Evolutionary conservation across 2,113 vertebrate genomes (phyloP), one percentile per base, ranked within the genome.

Genomic region (Pseudorasbora parva): DNA sequence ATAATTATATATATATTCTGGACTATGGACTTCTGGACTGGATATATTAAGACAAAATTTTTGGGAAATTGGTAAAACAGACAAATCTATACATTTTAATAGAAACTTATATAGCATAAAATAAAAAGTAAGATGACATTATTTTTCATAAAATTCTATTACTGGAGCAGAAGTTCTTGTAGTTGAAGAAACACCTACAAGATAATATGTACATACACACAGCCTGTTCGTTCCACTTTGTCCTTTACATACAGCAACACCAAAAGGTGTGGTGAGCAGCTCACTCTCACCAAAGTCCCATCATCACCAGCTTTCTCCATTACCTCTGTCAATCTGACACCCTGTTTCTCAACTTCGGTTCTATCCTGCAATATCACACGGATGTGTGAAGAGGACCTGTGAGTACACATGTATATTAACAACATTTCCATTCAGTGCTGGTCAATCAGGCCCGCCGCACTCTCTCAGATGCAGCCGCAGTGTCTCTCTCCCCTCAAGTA

Each of bases 401-500:
- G 78, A 87, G 68, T 77, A 84, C 51, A 41, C 64, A 84, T 66
- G 56, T 54, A 21, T 79, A 85, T 80, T 73, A 80, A 80, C 66
- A 62, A 57, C 76, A 27, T 56, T 33, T 74, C 60, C 47, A 49
- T 76, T 88, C 81, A 59, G 71, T 17, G 30, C 84, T 81, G 87
- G 84, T 86, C 84, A 77, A 72, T 41, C 81, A 81, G 84, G 87
- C 81, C 80, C 19, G 45, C 49, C 25, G 51, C 27, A 59, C 66
- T 87, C 73, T 54, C 79, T 72, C 30, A 43, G 60, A 54, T 56
- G 19, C 78, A 75, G 43, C 86, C 60, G 87, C 83, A 82, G 90
- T 83, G 73, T 83, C 88, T 89, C 80, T 56, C 90, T 87, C 84
- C 73, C 77, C 72, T 41, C 27, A 71, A 86, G 81, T 86, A 87